Evolutionary conservation across 92 coral and sea anemone species (phyloP).

Genomic region (Bergia puertoricense): DNA sequence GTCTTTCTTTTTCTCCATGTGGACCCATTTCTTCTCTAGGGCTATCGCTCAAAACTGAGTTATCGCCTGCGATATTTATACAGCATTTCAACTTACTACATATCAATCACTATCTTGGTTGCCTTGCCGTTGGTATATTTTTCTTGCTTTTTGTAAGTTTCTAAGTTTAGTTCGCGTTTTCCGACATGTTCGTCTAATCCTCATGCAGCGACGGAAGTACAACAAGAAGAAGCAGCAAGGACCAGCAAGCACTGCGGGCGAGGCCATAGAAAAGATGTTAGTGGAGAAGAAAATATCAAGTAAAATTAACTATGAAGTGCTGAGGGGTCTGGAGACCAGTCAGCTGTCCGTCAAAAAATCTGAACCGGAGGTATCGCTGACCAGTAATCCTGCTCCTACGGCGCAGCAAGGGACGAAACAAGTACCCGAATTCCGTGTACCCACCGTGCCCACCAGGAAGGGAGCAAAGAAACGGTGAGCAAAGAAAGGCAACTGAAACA

Average conservation of each 20-base stretch:
- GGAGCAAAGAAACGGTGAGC: conserved; percentile 78
- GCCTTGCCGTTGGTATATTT: too few relatives aligned
- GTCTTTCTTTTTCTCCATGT: too few relatives aligned
- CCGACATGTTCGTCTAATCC: background rate
- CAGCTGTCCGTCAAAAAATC: conserved; percentile 47
- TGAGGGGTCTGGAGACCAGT: conserved; percentile 87
- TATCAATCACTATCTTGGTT: too few relatives aligned
- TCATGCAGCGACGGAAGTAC: conserved; percentile 63
- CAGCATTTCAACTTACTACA: too few relatives aligned
- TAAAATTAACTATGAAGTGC: conserved; percentile 95
- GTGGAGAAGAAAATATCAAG: conserved; percentile 96
- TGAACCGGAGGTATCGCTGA: conserved; percentile 33
- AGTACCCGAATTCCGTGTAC: conserved; percentile 69
- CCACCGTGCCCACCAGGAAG: conserved; percentile 68
- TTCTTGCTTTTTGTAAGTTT: too few relatives aligned
- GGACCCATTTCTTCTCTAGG: too few relatives aligned
- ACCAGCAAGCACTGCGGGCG: conserved; percentile 92
- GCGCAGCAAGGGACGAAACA: background rate
- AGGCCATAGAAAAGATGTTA: conserved; percentile 98
- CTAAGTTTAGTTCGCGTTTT: too few relatives aligned
- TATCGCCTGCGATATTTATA: too few relatives aligned
- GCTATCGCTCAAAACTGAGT: too few relatives aligned
- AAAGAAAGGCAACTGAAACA: too few relatives aligned
- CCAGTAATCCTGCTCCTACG: conserved; percentile 46
- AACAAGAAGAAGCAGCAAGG: conserved; percentile 72